Percentiles rank a stretch among this genome's conserved stretches.
These are phyloP conservation scores for Panthera uncia DNA, from an alignment of 2,113 vertebrate genomes.

Conservation along the genomic window DNA sequence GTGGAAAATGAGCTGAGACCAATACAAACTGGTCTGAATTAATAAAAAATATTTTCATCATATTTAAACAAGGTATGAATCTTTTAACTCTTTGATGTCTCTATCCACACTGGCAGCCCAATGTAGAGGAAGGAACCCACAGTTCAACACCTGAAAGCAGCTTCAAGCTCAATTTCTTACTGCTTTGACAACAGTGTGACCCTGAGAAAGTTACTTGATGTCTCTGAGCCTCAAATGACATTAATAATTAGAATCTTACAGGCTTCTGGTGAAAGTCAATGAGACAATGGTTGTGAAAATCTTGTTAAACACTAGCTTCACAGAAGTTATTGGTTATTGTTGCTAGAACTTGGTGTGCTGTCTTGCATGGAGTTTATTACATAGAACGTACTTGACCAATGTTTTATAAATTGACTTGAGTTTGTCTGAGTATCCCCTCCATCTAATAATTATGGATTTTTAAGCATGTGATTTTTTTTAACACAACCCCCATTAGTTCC, in stretches of 20 bases:
- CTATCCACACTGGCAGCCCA: fast-evolving
- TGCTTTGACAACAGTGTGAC: background rate
- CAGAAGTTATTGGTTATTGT: background rate
- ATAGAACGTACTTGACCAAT: fast-evolving
- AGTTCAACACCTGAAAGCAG: background rate
- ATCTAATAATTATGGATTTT: fast-evolving
- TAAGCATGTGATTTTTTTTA: fast-evolving
- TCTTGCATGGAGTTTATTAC: background rate
- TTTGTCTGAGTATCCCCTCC: background rate
- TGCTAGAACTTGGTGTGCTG: background rate
- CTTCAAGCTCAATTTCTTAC: background rate
- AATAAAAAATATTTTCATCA: background rate
- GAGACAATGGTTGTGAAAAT: background rate
- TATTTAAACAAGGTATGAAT: background rate
- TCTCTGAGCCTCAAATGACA: background rate
- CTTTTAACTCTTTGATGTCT: background rate
- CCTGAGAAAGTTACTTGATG: background rate
- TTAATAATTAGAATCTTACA: background rate
- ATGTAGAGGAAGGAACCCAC: fast-evolving
- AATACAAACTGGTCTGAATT: background rate
- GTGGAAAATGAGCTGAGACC: background rate
- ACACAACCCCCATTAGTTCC: background rate
- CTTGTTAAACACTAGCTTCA: background rate
- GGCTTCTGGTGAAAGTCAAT: background rate
- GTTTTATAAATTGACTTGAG: background rate